phyloP scores from a whole-genome alignment of 2,797 vertebrate species.

The Staurois parvus region DNA sequence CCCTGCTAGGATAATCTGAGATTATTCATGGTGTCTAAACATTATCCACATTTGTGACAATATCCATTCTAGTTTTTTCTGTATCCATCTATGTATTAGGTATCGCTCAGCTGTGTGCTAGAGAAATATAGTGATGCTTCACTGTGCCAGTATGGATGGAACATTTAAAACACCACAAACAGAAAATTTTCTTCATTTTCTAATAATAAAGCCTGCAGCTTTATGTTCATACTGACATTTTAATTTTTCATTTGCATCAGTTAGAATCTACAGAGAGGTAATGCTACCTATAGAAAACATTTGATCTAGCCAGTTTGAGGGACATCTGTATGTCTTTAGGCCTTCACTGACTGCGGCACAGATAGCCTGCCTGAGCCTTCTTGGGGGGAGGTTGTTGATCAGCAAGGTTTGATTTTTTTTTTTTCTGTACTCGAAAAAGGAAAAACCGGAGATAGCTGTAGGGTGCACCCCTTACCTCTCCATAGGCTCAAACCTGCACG shows the following conservation, averaged over 20 bases:
- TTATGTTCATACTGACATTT: background rate
- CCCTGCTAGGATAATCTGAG: background rate
- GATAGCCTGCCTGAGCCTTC: background rate
- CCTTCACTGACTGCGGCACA: background rate
- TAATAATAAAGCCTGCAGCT: background rate
- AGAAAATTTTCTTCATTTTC: background rate
- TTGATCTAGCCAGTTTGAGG: background rate
- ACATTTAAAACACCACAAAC: background rate
- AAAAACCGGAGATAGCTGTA: background rate
- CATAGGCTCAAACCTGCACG: background rate
- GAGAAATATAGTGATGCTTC: background rate
- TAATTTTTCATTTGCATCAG: background rate
- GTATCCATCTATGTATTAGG: background rate
- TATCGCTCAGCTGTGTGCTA: background rate
- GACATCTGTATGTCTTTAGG: background rate
- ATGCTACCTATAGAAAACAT: background rate
- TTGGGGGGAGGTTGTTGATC: background rate
- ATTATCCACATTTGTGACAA: constrained; percentile 2
- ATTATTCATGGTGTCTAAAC: background rate
- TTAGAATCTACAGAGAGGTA: background rate
- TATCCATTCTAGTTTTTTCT: background rate
- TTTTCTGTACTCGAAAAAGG: too few species aligned
- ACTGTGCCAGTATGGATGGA: background rate
- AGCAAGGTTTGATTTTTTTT: background rate
- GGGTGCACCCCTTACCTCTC: background rate